Evolutionary conservation across 2,113 vertebrate genomes (phyloP).

Genomic region (Atractosteus spatula): DNA sequence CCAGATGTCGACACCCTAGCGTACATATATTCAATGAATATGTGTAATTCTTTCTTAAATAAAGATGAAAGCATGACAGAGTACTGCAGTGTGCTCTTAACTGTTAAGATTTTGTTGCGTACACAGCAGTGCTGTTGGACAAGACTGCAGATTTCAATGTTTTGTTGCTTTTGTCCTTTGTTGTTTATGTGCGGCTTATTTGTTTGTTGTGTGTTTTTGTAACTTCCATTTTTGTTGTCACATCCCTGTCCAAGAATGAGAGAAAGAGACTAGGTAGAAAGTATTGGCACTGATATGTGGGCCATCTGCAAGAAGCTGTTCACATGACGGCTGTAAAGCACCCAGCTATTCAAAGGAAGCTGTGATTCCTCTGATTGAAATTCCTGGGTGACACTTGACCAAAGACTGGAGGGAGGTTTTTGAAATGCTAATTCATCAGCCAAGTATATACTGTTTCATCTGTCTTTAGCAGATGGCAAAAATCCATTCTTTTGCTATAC

Average conservation of each 20-base stretch:
- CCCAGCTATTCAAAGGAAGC: conserved; percentile 7
- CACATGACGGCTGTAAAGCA: conserved; percentile 3
- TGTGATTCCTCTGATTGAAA: conserved; percentile 25
- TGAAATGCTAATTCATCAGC: not conserved
- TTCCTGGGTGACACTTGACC: conserved; percentile 36
- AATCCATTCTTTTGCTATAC: not conserved
- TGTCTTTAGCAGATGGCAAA: not conserved
- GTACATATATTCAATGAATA: too few relatives aligned
- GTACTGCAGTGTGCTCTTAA: too few relatives aligned
- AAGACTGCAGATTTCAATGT: not conserved
- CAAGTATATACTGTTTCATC: not conserved
- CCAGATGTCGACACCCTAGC: too few relatives aligned
- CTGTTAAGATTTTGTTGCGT: too few relatives aligned
- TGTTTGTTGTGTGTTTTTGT: too few relatives aligned
- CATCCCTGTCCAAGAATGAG: not conserved
- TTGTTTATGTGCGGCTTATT: too few relatives aligned
- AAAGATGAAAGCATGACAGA: too few relatives aligned
- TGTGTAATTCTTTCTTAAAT: too few relatives aligned
- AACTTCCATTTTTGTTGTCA: not conserved
- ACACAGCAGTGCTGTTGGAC: not conserved
- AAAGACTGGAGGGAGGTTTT: conserved; percentile 13
- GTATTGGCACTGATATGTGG: not conserved
- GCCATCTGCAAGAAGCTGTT: not conserved
- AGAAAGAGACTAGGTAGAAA: not conserved
- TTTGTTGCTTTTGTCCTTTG: too few relatives aligned